Conservation (phyloP, 2,113 vertebrate species). For the Gopherus flavomarginatus region DNA sequence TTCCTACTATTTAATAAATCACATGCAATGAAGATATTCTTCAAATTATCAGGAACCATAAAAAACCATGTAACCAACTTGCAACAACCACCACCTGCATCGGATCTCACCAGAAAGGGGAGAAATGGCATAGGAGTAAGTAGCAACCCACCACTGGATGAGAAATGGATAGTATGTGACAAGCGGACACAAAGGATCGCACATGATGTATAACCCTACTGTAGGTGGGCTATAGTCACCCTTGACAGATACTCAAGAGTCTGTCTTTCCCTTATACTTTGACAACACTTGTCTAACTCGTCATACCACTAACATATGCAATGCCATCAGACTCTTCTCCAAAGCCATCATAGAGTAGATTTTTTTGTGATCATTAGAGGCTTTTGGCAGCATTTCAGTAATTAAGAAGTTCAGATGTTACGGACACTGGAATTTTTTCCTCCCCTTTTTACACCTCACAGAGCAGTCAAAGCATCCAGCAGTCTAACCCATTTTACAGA, state of each 20-base stretch:
- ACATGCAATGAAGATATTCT: not conserved
- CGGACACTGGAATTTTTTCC: not conserved
- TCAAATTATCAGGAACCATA: conserved; percentile 13
- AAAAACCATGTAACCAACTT: not conserved
- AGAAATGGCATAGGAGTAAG: not conserved
- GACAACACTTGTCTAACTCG: not conserved
- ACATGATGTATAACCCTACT: not conserved
- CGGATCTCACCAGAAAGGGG: not conserved
- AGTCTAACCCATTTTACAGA: not conserved
- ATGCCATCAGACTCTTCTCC: not conserved
- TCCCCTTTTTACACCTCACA: not conserved
- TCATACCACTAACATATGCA: not conserved
- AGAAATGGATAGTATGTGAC: not conserved
- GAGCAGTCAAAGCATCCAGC: not conserved
- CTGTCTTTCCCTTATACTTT: not conserved
- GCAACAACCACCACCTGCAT: no score
- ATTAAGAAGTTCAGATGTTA: not conserved
- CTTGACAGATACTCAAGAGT: not conserved
- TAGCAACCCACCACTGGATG: not conserved
- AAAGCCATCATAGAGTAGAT: not conserved
- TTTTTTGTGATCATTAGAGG: not conserved
- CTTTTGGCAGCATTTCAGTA: not conserved
- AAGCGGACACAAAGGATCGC: not conserved
- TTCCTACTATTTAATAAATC: conserved; percentile 6
- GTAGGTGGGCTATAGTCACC: not conserved